A percentile compares a stretch with the other conserved stretches of the same genome.
These are phyloP conservation scores for Macroglossus sobrinus DNA, from an alignment of 2,113 vertebrate genomes.

Conservation along the genomic window DNA sequence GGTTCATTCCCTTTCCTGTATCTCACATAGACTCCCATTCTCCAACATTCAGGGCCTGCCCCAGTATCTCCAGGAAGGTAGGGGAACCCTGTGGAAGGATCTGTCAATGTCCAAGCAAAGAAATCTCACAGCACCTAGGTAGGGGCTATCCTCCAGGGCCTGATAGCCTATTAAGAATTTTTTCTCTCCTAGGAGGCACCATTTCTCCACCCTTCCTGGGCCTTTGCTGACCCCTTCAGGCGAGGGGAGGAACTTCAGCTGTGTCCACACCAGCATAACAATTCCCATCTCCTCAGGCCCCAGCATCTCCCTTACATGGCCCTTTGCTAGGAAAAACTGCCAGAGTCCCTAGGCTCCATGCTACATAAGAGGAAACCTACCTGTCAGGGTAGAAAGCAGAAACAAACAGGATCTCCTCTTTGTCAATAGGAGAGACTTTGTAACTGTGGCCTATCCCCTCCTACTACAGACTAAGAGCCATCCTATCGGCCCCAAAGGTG, in stretches of 20 bases:
- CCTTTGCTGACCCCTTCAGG: conserved; percentile 64
- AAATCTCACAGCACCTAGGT: not conserved
- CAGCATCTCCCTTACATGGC: not conserved
- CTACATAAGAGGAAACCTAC: not conserved
- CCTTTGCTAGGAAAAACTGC: not conserved
- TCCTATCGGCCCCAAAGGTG: not conserved
- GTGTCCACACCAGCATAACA: not conserved
- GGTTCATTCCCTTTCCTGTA: not conserved
- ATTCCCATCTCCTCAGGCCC: not conserved
- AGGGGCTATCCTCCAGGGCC: not conserved
- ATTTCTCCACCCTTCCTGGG: conserved; percentile 2
- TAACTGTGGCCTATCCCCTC: not conserved
- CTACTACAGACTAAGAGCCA: not conserved
- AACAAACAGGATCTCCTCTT: not conserved
- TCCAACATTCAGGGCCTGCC: not conserved
- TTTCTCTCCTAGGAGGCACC: not conserved
- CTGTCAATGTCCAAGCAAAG: not conserved
- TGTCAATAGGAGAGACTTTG: not conserved
- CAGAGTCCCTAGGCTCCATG: not conserved
- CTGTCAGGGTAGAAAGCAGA: not conserved
- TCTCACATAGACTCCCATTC: not conserved
- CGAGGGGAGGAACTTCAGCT: conserved; percentile 44
- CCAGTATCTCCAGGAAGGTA: not conserved
- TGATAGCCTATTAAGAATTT: not conserved
- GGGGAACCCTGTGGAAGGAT: not conserved